A percentile compares a stretch with the other conserved stretches of the same genome.
Conservation (phyloP, 1,140 invertebrate genomes). For the Hyles euphorbiae region DNA sequence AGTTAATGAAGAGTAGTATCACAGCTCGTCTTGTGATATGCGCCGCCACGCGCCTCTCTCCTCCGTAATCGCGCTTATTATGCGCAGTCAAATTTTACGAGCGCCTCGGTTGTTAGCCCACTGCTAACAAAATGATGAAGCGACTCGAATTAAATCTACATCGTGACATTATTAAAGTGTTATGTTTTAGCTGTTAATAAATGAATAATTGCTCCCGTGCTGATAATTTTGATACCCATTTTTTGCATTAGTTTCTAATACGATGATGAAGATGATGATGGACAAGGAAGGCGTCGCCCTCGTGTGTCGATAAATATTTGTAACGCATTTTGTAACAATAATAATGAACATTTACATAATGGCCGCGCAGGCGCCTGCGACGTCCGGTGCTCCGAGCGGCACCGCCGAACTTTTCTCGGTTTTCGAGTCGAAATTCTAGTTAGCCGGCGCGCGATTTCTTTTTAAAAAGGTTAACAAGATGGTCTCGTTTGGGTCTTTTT, state of each 20-base stretch:
- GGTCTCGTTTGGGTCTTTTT: constrained; percentile 70
- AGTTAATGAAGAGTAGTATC: constrained; percentile 53
- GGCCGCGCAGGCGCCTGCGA: constrained; percentile 62
- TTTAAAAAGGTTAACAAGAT: constrained; percentile 74
- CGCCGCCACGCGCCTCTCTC: constrained; percentile 38
- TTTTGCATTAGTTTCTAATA: too few relatives aligned
- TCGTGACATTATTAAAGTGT: constrained; percentile 4
- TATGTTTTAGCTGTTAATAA: too few relatives aligned
- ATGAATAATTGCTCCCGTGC: too few relatives aligned
- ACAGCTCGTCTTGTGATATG: constrained; percentile 34
- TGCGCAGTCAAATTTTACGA: constrained; percentile 70
- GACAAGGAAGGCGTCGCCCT: too few relatives aligned
- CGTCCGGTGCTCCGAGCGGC: constrained; percentile 40
- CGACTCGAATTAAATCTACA: constrained; percentile 46
- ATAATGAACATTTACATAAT: constrained; percentile 66
- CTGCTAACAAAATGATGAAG: constrained; percentile 54
- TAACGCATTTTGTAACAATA: constrained; percentile 27
- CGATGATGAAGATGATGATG: too few relatives aligned
- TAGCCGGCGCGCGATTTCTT: constrained; percentile 70
- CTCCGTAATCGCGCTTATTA: constrained; percentile 61
- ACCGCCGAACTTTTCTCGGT: constrained; percentile 62
- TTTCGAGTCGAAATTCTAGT: constrained; percentile 73
- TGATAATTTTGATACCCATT: too few relatives aligned
- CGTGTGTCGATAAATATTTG: too few relatives aligned
- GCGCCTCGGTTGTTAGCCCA: constrained; percentile 52